Base-by-base conservation (phyloP, 2,113 vertebrate species). In the Pipra filicauda region DNA sequence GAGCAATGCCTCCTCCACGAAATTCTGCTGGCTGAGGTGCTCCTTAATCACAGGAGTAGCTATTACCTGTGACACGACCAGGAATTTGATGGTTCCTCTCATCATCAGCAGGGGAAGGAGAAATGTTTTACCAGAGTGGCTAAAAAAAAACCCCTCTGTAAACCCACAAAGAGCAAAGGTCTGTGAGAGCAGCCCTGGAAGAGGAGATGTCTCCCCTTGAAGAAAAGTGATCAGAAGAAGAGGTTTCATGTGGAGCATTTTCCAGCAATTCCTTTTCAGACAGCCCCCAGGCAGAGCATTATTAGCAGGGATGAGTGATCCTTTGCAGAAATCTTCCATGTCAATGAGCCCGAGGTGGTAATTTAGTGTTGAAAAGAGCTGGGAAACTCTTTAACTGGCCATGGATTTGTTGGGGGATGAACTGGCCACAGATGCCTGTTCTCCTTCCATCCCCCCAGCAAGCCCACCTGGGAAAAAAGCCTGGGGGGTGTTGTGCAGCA, bases 1-100 rank as follows among this genome's bases (percentile, higher is more conserved):
- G 80, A 94, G 80, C 75, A 71, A 67, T 75, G 61, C 21, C 51
- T 85, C n/a, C 72, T 58, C 72, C n/a, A 30, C 46, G 73, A 78
- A 93, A 74, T 93, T 75, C 88, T 91, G 66, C 84, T 89, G 66
- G 66, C 79, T 66, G 90, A 94, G 79, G 81, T 62, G 76, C 33
- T 27, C 48, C 46, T 94, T 96, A 61, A 93, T 94, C 93, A 93
- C 62, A 89, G 70, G 59, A 83, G 73, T 6, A 79, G 84, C 88
- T 66, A 75, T 91, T 93, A 82, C 72, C 57, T 79, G 61, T 94
- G 91, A 93, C 62, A 75, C 4, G 11, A 48, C 41, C 75, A 86
- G 37, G 51, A 62, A 74, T 96, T 70, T 86, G 91, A 83, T 86
- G 75, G 33, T 52, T 85, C 86, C 52, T 30, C 61, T 59, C 76